Conservation (phyloP, 1,140 invertebrate genomes). For the Ceratosolen fusciceps region DNA sequence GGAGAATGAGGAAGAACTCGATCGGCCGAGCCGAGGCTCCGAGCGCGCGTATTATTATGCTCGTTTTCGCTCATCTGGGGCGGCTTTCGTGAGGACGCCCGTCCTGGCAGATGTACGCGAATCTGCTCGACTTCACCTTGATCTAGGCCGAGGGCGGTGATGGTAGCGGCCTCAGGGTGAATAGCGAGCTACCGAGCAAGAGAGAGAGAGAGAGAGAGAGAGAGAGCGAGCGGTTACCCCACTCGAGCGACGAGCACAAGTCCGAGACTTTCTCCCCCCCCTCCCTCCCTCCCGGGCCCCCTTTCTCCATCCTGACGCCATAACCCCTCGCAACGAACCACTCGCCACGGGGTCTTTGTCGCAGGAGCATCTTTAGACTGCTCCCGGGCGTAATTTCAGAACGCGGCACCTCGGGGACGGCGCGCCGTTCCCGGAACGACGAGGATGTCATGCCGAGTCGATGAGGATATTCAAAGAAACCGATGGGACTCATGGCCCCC, state of each 20-base stretch:
- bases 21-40: neutral
- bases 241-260: neutral
- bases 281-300: neutral
- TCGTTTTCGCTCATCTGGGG: slow-evolving; percentile 7
- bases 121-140: slow-evolving; percentile 26
- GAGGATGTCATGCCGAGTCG: neutral
- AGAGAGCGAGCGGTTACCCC: slow-evolving; percentile 46
- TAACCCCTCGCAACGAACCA: too few species aligned
- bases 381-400: neutral
- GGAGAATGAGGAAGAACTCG: slow-evolving; percentile 6
- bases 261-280: neutral
- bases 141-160: too few species aligned
- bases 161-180: too few species aligned
- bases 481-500: neutral
- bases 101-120: slow-evolving; percentile 35
- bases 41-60: neutral
- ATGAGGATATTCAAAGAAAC: neutral
- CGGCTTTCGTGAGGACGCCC: neutral
- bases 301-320: neutral
- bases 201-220: slow-evolving; percentile 52
- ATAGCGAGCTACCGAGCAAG: neutral
- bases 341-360: too few species aligned
- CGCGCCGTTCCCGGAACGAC: neutral
- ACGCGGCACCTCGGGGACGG: neutral
- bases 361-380: too few species aligned